These are phyloP conservation scores for Nestor notabilis DNA, from an alignment of 2,113 vertebrate species.

Conservation along the genomic window DNA sequence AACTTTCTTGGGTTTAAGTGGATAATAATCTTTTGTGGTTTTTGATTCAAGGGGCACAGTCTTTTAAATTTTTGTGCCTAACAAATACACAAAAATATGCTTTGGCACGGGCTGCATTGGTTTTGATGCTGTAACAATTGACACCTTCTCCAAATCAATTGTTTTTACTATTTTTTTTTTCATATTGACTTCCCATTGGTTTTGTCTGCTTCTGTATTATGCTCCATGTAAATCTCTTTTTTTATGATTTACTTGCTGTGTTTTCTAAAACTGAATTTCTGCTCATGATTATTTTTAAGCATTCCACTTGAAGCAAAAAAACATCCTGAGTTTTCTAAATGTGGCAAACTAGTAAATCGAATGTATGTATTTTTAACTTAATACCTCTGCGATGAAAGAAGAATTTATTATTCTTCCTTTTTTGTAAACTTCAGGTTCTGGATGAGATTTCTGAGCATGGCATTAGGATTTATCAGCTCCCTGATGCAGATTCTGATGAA, in stretches of 20 bases:
- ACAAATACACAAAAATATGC: not conserved
- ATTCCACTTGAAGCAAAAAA: not conserved
- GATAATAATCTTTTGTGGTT: not conserved
- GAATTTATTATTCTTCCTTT: not conserved
- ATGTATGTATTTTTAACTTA: not conserved
- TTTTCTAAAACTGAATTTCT: not conserved
- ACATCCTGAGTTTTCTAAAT: not conserved
- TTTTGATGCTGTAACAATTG: not conserved
- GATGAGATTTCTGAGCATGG: conserved; percentile 92
- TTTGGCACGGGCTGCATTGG: not conserved
- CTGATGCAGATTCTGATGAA: conserved; percentile 92
- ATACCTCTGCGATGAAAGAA: not conserved
- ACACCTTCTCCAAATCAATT: not conserved
- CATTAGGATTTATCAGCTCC: conserved; percentile 91
- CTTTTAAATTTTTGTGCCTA: not conserved
- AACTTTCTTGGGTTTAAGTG: not conserved
- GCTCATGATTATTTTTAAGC: not conserved
- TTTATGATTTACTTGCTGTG: not conserved
- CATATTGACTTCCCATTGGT: not conserved
- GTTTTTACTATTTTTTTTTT: not conserved
- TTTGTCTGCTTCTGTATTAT: not conserved
- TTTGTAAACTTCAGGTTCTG: conserved; percentile 76
- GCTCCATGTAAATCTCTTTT: not conserved
- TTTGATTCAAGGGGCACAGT: not conserved
- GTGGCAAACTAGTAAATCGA: not conserved